Percentiles rank a stretch among this genome's conserved stretches.
Evolutionary conservation across 2,888 invertebrate species (phyloP).

Genomic region (Gymnosoma rotundatum): DNA sequence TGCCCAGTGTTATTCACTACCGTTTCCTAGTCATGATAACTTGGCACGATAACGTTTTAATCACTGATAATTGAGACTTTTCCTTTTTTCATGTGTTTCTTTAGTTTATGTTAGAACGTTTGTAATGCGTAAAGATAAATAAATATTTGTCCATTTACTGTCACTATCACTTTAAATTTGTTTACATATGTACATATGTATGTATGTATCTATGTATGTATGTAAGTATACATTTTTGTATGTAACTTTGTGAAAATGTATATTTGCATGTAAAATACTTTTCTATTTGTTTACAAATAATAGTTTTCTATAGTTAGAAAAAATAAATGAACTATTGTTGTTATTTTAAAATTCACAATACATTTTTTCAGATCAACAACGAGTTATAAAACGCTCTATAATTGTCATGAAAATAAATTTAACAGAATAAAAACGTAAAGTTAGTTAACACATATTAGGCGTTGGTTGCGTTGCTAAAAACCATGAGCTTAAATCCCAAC

Average conservation of each 20-base stretch:
- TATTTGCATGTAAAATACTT: background rate
- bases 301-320: background rate
- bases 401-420: background rate
- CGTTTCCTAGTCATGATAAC: slow-evolving; percentile 24
- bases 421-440: too few species aligned
- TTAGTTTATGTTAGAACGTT: background rate
- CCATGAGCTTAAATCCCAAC: too few species aligned
- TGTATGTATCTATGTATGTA: background rate
- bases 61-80: background rate
- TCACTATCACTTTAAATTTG: slow-evolving; percentile 45
- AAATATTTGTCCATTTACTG: slow-evolving; percentile 27
- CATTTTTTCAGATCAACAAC: background rate
- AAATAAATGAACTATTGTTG: background rate
- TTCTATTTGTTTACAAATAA: background rate
- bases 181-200: background rate
- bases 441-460: background rate
- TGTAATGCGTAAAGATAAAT: background rate
- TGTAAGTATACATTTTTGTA: background rate
- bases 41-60: slow-evolving; percentile 34
- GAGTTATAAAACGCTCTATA: background rate
- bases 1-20: background rate
- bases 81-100: background rate
- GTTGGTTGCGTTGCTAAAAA: too few species aligned
- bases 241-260: background rate
- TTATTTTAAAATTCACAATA: background rate